Base-by-base conservation (phyloP, 2,888 invertebrate genomes). In the Diloba caeruleocephala region DNA sequence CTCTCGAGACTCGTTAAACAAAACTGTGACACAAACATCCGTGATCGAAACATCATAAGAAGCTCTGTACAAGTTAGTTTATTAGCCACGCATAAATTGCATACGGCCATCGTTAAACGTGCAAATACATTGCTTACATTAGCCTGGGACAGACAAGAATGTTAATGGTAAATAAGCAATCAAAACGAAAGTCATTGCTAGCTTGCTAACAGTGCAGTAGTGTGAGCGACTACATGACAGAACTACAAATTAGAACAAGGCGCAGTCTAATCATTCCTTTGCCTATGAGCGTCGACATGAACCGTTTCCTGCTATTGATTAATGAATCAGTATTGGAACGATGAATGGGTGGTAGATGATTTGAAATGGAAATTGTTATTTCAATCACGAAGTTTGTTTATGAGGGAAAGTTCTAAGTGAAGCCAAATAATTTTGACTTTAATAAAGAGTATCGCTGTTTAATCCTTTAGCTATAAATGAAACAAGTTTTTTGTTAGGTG, bases 291-390 rank as follows among this genome's bases (percentile, higher is more conserved):
- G 34, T 43, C 45, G 14, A 32, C 44, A 43, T 46, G 25, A 50
- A 48, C 2, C n/a, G 29, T 14, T 65, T 65, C 67, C 67, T 64
- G 61, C 45, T 45, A 66, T 51, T 15, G 37, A 48, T 64, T 43
- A 44, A 55, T 37, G 39, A 46, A 63, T 45, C 31, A 17, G 2
- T 46, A 1, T 29, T n/a, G n/a, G n/a, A 43, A 21, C 42, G 25
- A 21, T 39, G 23, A 32, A 53, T 45, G 21, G 28, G 19, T n/a
- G n/a, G n/a, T 17, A 34, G 13, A 25, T 32, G 9, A 31, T 44
- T 48, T 12, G 8, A 50, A 45, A 37, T n/a, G 5, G 6, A 42
- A 33, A 56, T 58, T 4, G 3, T 23, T 39, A 48, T 37, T 33
- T 33, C 1, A 42, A 28, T 31, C n/a, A n/a, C n/a, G n/a, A n/a